Evolutionary conservation across 2,888 invertebrate species (phyloP), one percentile per base, ranked within the genome.

Genomic region (Drosophila affinis): DNA sequence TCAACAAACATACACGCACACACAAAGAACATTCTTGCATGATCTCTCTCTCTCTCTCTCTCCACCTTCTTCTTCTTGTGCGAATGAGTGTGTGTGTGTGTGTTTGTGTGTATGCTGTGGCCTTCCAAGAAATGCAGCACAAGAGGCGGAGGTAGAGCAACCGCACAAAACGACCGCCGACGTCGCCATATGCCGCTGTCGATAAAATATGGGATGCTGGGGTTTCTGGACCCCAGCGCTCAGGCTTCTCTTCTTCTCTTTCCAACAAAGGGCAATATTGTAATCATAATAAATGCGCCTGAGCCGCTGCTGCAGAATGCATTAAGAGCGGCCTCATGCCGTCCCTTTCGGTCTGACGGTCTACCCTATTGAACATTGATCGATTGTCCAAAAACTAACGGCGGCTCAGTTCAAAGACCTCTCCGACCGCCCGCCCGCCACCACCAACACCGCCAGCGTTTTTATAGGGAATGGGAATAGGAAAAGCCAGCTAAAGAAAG

Each of bases 81-180:
- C n/a, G 61, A 10, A 24, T 21, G 53, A 27, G 49, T 44, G 34
- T 21, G 46, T 54, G 53, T 45, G 44, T 29, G 53, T 32, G 53
- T 62, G 55, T 21, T 63, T 71, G 65, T 63, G 51, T 55, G 53
- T 60, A 53, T 64, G 62, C 46, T 76, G 80, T 77, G 88, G 89
- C 90, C 90, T 88, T 88, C 88, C 90, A 88, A 89, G 90, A 88
- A 88, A 88, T 88, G 89, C 89, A 83, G 83, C 72, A 63, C 55
- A 21, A 69, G 74, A 56, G 55, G 53, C 32, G 34, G 29, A 27
- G 34, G 39, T 46, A 21, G 57, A 39, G 39, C 21, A 39, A 39
- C n/a, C 39, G n/a, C 39, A 61, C 70, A 64, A 63, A 75, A 77
- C 77, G 87, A 83, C 88, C 83, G 81, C 83, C 87, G 78, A 79